Base-by-base conservation (phyloP, 1,140 invertebrate genomes). In the Lepidurus apus region DNA sequence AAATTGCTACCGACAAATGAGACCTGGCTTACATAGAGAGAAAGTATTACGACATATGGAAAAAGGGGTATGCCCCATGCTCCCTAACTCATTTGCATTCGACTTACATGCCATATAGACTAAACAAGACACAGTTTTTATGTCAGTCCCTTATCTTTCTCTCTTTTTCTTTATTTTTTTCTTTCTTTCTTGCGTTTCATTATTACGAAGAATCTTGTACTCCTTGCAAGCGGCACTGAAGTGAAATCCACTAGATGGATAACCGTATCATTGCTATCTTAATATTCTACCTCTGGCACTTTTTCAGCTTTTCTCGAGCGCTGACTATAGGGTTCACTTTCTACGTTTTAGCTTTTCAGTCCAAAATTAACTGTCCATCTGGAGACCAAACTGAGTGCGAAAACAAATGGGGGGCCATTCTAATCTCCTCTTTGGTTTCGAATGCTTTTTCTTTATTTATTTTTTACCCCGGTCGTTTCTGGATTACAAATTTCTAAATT, bases 1-100 rank as follows among this genome's bases (percentile, higher is more conserved):
- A 65, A 65, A 65, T 65, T 65, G 1, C 53, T 65, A 65, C 53
- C 53, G 53, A 65, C 53, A 65, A 65, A 65, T 65, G 53, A 65
- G 53, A 65, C 17, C 53, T 65, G 53, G 13, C 53, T 17, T 65
- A n/a, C 53, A 65, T n/a, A 21, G 53, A 65, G 53, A 65, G 53
- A 17, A 65, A 65, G 53, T 65, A 65, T n/a, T 21, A 65, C 17
- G 21, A 65, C 7, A 65, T 17, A 65, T 21, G 53, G 53, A 21
- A 65, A 65, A 65, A 65, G 53, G 53, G 53, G 53, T 65, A 65
- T 65, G 21, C 53, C 53, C 53, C 53, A 65, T 34, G 34, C 34
- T 34, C 53, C 17, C 17, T 65, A 65, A 65, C 53, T 65, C 53
- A 65, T 65, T 65, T 65, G 53, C 53, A 65, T 65, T 65, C 53